phyloP scores from a whole-genome alignment of 2,888 invertebrate genomes.

The Hyposoter didymator region DNA sequence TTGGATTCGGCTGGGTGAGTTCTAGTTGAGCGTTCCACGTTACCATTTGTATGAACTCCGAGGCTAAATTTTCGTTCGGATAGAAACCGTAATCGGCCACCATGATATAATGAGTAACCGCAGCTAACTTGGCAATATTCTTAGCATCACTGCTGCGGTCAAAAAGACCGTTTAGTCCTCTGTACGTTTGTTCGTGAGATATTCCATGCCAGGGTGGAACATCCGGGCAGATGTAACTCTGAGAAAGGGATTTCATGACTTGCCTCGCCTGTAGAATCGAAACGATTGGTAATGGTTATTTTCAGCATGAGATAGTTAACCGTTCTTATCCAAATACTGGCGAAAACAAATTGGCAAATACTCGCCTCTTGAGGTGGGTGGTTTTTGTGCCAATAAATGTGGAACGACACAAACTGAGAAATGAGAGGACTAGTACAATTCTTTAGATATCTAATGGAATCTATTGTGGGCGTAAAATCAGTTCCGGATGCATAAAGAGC shows the following conservation, averaged over 20 bases:
- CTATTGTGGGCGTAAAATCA: constrained; percentile 91
- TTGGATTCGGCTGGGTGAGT: constrained; percentile 86
- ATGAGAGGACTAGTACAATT: constrained; percentile 91
- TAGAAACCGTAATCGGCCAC: constrained; percentile 96
- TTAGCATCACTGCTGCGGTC: constrained; percentile 96
- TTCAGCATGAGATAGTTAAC: not conserved
- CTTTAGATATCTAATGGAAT: constrained; percentile 92
- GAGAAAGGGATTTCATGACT: constrained; percentile 86
- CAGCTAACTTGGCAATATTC: constrained; percentile 93
- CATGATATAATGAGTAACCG: constrained; percentile 92
- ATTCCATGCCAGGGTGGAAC: constrained; percentile 89
- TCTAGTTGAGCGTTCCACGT: constrained; percentile 89
- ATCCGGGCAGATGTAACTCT: constrained; percentile 90
- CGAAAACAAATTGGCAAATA: constrained; percentile 18
- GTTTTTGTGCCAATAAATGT: constrained; percentile 94
- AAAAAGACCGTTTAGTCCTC: constrained; percentile 90
- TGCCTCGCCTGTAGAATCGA: constrained; percentile 87
- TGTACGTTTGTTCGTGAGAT: constrained; percentile 88
- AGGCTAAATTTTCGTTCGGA: constrained; percentile 92
- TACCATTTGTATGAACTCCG: constrained; percentile 94
- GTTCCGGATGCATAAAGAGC: constrained; percentile 95
- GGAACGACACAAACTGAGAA: constrained; percentile 93
- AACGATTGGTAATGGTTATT: not conserved
- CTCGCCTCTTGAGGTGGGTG: constrained; percentile 91
- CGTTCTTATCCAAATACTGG: not conserved